Base-by-base conservation (phyloP, 1,140 invertebrate species). In the Coboldia fuscipes region DNA sequence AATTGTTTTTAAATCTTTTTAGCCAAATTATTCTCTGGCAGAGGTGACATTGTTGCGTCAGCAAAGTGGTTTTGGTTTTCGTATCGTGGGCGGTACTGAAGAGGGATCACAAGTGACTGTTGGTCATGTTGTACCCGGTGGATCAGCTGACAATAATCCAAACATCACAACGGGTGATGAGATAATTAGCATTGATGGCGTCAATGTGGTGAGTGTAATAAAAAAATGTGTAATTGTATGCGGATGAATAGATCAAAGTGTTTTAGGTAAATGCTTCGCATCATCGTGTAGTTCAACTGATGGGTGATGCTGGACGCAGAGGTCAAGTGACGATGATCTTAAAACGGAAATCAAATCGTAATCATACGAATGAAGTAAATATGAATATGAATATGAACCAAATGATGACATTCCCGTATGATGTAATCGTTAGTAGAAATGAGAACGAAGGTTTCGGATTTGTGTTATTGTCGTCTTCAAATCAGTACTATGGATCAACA, bases 401-500 rank as follows among this genome's bases (percentile, higher is more conserved):
- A 35, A 7, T 29, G 33, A 24, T 45, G 10, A 59, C 62, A n/a
- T 69, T 68, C 50, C 67, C 73, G 0, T 88, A 89, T 44, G 83
- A 93, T 49, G 79, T 93, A 9, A 75, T 79, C 8, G 79, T 98
- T 0, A 80, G 73, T 24, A 66, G 92, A 34, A 72, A 75, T 51
- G 88, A 96, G 45, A 84, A 78, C 37, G 93, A 98, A 61, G 93
- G 93, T 8, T 98, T 98, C 59, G 94, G 93, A 14, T 98, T 97
- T 59, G 90, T 97, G 15, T 94, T 98, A 34, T 96, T 97, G 43
- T 97, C 92, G 0, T 94, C 89, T 9, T 81, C 89, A 2, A 89
- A 89, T 38, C 52, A 55, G 30, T 54, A 42, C 16, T 54, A 53
- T 37, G 84, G 85, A 21, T 85, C 85, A 2, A 90, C 86, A 20